phyloP scores from a whole-genome alignment of 2,888 invertebrate species.

The Julus scanicus region DNA sequence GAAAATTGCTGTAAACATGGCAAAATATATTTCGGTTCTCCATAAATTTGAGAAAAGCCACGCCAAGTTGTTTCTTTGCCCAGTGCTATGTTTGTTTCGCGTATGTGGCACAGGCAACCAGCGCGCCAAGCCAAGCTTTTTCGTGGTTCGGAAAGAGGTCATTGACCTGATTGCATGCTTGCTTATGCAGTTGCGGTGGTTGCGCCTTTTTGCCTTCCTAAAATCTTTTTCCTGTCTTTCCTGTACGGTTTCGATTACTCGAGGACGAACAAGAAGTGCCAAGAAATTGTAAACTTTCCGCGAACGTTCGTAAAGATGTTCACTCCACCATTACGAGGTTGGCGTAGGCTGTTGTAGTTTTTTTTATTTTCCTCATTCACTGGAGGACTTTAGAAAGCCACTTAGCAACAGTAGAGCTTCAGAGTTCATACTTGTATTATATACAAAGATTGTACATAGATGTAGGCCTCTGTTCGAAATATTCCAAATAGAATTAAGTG shows the following conservation, averaged over 20 bases:
- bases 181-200: conserved; percentile 27
- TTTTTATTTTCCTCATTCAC: conserved; percentile 11
- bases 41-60: background rate
- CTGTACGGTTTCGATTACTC: conserved; percentile 33
- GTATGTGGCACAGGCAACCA: conserved; percentile 17
- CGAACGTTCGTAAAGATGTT: background rate
- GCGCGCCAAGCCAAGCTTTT: background rate
- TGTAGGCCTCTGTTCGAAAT: too few relatives aligned
- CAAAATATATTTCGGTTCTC: conserved; percentile 17
- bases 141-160: conserved; percentile 14
- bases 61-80: background rate
- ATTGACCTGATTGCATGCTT: conserved; percentile 27
- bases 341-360: background rate
- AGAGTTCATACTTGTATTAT: background rate
- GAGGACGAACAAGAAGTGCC: conserved; percentile 29
- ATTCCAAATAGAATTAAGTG: too few relatives aligned
- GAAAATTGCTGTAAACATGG: background rate
- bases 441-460: background rate
- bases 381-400: background rate
- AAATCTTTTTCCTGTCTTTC: conserved; percentile 33
- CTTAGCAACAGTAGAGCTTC: background rate
- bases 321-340: conserved; percentile 9
- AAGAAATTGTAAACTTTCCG: conserved; percentile 14
- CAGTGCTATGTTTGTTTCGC: conserved; percentile 27
- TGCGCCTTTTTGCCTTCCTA: conserved; percentile 28